Evolutionary conservation across 2,888 invertebrate species (phyloP).

Genomic region (Eubasilissa splendida): DNA sequence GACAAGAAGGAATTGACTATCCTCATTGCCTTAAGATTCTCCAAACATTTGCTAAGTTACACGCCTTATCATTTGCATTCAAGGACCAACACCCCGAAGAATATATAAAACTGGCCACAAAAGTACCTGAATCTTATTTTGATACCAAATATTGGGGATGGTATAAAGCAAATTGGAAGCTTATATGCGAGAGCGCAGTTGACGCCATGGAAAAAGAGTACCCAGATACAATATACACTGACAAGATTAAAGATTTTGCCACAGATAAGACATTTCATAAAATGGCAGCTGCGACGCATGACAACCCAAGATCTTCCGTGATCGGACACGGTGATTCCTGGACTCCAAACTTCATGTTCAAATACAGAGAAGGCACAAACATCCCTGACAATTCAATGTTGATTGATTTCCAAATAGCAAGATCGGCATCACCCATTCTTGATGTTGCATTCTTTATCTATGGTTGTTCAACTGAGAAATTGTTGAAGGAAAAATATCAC

Average conservation of each 20-base stretch:
- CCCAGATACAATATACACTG: slow-evolving; percentile 73
- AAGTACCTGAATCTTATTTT: slow-evolving; percentile 75
- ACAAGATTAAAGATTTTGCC: slow-evolving; percentile 72
- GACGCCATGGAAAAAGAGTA: slow-evolving; percentile 78
- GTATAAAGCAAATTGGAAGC: slow-evolving; percentile 73
- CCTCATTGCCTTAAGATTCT: slow-evolving; percentile 70
- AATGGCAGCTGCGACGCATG: slow-evolving; percentile 66
- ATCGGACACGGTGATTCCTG: slow-evolving; percentile 83
- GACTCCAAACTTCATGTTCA: slow-evolving; percentile 80
- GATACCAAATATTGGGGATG: slow-evolving; percentile 71
- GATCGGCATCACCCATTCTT: slow-evolving; percentile 73
- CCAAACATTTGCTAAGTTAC: slow-evolving; percentile 73
- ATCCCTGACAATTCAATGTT: slow-evolving; percentile 70
- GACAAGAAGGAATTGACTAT: slow-evolving; percentile 71
- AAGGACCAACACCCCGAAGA: slow-evolving; percentile 71
- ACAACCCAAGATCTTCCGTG: slow-evolving; percentile 67
- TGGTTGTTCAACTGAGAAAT: slow-evolving; percentile 73
- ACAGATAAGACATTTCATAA: slow-evolving; percentile 71
- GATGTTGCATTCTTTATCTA: slow-evolving; percentile 76
- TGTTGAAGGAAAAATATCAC: slow-evolving; percentile 74
- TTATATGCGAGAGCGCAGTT: slow-evolving; percentile 71
- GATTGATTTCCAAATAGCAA: slow-evolving; percentile 80
- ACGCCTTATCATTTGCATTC: slow-evolving; percentile 75
- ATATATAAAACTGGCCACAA: slow-evolving; percentile 66
- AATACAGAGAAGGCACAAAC: slow-evolving; percentile 62